Conservation (phyloP, 2,888 invertebrate genomes). For the Campopleginae sp. region DNA sequence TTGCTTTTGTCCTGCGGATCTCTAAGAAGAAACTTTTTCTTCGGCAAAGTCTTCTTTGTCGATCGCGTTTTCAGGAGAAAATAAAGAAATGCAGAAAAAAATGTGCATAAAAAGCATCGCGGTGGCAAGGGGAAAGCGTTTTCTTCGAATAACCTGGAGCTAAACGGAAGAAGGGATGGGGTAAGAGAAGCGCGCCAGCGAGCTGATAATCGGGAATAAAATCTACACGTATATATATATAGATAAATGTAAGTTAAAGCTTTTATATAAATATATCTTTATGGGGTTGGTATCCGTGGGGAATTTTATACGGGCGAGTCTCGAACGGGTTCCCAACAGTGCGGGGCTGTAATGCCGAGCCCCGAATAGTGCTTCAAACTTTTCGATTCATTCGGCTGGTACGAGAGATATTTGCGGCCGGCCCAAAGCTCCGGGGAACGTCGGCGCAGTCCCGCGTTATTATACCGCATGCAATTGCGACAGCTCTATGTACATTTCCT, state of each 20-base stretch:
- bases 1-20: conserved; percentile 27
- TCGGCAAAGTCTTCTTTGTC: conserved; percentile 25
- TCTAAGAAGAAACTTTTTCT: conserved; percentile 30
- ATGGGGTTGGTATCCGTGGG: conserved; percentile 44
- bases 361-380: conserved; percentile 62
- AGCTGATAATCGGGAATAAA: conserved; percentile 44
- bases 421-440: conserved; percentile 52
- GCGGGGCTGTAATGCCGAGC: conserved; percentile 49
- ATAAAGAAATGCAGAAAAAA: neutral
- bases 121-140: conserved; percentile 39
- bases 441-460: conserved; percentile 35
- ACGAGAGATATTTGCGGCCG: conserved; percentile 62
- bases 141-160: conserved; percentile 49
- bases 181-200: conserved; percentile 32
- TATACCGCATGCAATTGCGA: conserved; percentile 40
- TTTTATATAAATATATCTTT: conserved; percentile 26
- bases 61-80: conserved; percentile 46
- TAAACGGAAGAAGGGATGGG: conserved; percentile 48
- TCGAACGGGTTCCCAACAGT: conserved; percentile 44
- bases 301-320: conserved; percentile 41
- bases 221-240: conserved; percentile 42
- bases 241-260: neutral
- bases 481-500: conserved; percentile 49
- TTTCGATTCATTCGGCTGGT: conserved; percentile 63
- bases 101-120: conserved; percentile 26